phyloP scores from a whole-genome alignment of 2,113 vertebrate species.

The Pagrus major region DNA sequence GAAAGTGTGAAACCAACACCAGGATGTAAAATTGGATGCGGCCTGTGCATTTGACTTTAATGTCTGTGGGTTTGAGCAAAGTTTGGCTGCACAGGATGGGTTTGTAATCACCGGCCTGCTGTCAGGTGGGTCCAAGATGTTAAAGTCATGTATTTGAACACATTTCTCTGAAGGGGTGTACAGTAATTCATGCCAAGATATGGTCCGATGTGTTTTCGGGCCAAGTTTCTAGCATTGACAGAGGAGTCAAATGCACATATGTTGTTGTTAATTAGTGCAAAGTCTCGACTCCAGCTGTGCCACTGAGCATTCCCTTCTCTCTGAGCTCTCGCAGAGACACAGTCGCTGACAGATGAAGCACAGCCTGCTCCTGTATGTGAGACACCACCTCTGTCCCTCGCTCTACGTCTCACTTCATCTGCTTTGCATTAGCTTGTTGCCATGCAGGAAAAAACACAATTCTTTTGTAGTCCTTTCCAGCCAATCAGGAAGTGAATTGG shows the following conservation, averaged over 20 bases:
- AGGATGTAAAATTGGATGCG: background rate
- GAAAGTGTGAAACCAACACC: background rate
- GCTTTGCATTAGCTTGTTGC: slow-evolving; percentile 83
- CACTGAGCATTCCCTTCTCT: slow-evolving; percentile 58
- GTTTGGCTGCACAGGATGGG: background rate
- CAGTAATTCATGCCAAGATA: background rate
- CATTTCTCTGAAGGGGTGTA: background rate
- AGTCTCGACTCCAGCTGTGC: slow-evolving; percentile 71
- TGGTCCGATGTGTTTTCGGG: slow-evolving; percentile 32
- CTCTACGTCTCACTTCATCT: slow-evolving; percentile 77
- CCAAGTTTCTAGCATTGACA: slow-evolving; percentile 28
- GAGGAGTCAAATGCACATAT: slow-evolving; percentile 51
- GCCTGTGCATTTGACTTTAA: background rate
- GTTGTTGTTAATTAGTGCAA: slow-evolving; percentile 66
- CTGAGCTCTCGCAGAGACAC: slow-evolving; percentile 32
- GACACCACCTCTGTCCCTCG: slow-evolving; percentile 68
- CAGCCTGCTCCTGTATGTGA: slow-evolving; percentile 64
- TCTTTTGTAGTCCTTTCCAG: slow-evolving; percentile 84
- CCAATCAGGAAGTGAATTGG: slow-evolving; percentile 85
- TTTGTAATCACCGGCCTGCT: background rate
- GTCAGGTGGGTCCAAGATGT: background rate
- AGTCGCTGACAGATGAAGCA: slow-evolving; percentile 66
- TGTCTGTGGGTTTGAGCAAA: background rate
- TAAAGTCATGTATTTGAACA: background rate
- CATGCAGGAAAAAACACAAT: slow-evolving; percentile 82